These are phyloP conservation scores for Leptinotarsa tumamoca DNA, from an alignment of 2,888 invertebrate genomes.

Conservation along the genomic window DNA sequence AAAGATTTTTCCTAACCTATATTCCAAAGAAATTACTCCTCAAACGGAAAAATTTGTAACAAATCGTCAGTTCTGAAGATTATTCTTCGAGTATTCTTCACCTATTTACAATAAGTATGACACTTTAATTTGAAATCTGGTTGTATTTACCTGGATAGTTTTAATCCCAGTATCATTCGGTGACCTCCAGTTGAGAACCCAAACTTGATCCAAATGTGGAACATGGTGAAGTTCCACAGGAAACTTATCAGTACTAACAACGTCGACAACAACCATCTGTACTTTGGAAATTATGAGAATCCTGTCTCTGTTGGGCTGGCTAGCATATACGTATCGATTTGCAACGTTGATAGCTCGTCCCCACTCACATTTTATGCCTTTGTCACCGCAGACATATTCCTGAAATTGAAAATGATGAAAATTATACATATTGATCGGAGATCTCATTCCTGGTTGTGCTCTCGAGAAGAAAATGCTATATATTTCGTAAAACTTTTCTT, in stretches of 20 bases:
- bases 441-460: too few relatives aligned
- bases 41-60: too few relatives aligned
- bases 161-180: constrained; percentile 72
- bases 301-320: constrained; percentile 78
- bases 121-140: too few relatives aligned
- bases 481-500: too few relatives aligned
- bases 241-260: constrained; percentile 78
- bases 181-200: constrained; percentile 79
- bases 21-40: too few relatives aligned
- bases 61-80: too few relatives aligned
- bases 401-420: constrained; percentile 49
- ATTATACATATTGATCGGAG: too few relatives aligned
- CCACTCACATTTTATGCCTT: constrained; percentile 77
- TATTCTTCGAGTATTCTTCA: too few relatives aligned
- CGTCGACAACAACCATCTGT: constrained; percentile 79
- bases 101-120: too few relatives aligned
- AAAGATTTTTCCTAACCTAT: too few relatives aligned
- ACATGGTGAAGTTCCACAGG: constrained; percentile 80
- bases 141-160: constrained; percentile 70
- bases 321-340: constrained; percentile 78
- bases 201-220: constrained; percentile 78
- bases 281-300: constrained; percentile 79
- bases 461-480: too few relatives aligned
- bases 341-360: constrained; percentile 79
- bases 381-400: constrained; percentile 80